Evolutionary conservation across 2,888 invertebrate genomes (phyloP).

Genomic region (Leucozona laternaria): DNA sequence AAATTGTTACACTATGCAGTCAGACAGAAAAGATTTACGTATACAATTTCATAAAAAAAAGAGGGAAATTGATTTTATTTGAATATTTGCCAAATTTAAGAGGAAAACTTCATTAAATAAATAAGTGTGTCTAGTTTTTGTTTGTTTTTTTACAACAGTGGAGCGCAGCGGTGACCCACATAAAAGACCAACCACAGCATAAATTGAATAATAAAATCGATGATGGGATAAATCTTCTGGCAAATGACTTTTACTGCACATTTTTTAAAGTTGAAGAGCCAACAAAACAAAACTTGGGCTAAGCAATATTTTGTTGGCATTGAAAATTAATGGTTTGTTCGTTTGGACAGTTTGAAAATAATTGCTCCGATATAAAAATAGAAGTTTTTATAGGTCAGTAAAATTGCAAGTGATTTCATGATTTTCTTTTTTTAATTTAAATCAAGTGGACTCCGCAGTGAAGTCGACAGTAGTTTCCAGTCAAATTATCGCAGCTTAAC

Average conservation of each 20-base stretch:
- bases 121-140: conserved; percentile 23
- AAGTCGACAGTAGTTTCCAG: no score
- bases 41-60: conserved; percentile 27
- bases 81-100: conserved; percentile 60
- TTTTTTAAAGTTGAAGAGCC: conserved; percentile 15
- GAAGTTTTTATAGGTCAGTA: conserved; percentile 16
- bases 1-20: conserved; percentile 1
- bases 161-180: conserved; percentile 57
- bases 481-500: no score
- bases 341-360: conserved; percentile 23
- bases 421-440: neutral
- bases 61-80: conserved; percentile 56
- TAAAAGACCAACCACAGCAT: conserved; percentile 27
- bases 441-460: neutral
- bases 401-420: conserved; percentile 7
- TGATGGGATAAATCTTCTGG: conserved; percentile 29
- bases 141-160: conserved; percentile 1
- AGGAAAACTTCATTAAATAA: conserved; percentile 36
- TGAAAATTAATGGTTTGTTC: conserved; percentile 31
- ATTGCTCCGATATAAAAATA: conserved; percentile 7
- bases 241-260: conserved; percentile 18
- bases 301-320: conserved; percentile 34
- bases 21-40: neutral
- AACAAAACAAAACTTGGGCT: conserved; percentile 9
- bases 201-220: conserved; percentile 45